Conservation (phyloP, 2,888 invertebrate genomes). For the Parapristionchus giblindavisi region DNA sequence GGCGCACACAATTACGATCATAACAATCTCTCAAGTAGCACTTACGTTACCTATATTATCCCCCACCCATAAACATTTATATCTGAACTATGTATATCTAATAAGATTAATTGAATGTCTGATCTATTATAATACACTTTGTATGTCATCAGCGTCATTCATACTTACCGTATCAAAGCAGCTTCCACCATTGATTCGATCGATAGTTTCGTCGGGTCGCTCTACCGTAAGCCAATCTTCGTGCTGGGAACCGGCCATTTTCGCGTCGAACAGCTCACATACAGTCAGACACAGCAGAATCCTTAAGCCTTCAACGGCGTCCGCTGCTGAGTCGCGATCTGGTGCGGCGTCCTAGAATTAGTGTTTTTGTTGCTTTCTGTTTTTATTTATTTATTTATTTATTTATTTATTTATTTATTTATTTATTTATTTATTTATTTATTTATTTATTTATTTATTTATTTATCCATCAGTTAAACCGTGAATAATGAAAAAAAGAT, state of each 20-base stretch:
- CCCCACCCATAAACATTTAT: background rate
- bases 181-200: conserved; percentile 8
- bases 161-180: conserved; percentile 25
- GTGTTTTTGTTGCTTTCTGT: no score
- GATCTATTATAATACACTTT: background rate
- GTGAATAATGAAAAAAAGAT: no score
- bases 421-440: no score
- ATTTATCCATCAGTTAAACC: no score
- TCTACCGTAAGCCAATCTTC: conserved; percentile 54
- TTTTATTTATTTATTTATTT: no score
- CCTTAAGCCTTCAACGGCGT: conserved; percentile 13
- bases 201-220: conserved; percentile 47
- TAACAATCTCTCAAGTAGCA: no score
- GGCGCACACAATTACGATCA: no score
- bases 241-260: conserved; percentile 45
- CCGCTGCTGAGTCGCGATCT: background rate
- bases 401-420: no score
- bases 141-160: background rate
- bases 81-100: background rate
- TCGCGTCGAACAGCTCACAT: conserved; percentile 45
- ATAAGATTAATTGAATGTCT: conserved; percentile 19
- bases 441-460: no score
- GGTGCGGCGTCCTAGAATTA: conserved; percentile 11
- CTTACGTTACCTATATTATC: background rate
- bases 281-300: conserved; percentile 7